Conservation (phyloP, 2,113 vertebrate genomes). For the Prolemur simus region DNA sequence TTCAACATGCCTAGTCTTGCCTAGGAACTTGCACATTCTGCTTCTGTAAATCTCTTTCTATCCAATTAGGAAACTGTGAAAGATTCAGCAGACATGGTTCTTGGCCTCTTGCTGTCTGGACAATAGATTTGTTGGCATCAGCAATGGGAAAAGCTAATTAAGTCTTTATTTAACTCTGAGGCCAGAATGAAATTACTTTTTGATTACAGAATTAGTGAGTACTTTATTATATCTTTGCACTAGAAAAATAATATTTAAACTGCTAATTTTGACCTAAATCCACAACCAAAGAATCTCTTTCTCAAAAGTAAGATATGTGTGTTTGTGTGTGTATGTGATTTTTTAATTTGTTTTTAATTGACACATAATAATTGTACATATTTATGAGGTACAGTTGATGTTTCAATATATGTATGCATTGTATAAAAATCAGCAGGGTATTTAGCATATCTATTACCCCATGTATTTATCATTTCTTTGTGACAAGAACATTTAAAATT, state of each 20-base stretch:
- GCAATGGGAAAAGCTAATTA: slow-evolving; percentile 37
- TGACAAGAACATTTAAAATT: neutral
- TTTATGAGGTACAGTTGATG: neutral
- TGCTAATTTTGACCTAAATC: neutral
- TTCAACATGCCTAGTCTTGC: neutral
- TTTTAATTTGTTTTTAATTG: neutral
- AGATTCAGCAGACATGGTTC: neutral
- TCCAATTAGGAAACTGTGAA: neutral
- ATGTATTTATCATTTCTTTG: neutral
- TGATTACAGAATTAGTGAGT: neutral
- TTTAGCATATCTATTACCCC: neutral
- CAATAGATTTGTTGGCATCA: slow-evolving; percentile 9
- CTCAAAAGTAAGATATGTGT: neutral
- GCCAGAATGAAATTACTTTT: slow-evolving; percentile 25
- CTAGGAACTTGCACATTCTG: neutral
- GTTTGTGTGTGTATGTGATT: neutral
- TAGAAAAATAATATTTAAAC: neutral
- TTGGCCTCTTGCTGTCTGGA: neutral
- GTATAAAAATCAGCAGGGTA: neutral
- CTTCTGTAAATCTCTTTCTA: slow-evolving; percentile 26
- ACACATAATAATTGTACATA: neutral
- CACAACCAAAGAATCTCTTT: neutral
- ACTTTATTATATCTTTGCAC: neutral
- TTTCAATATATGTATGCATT: neutral
- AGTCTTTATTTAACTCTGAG: neutral